Conservation (phyloP, 37 sponge, comb jelly and placozoan species). For the Bolinopsis microptera region DNA sequence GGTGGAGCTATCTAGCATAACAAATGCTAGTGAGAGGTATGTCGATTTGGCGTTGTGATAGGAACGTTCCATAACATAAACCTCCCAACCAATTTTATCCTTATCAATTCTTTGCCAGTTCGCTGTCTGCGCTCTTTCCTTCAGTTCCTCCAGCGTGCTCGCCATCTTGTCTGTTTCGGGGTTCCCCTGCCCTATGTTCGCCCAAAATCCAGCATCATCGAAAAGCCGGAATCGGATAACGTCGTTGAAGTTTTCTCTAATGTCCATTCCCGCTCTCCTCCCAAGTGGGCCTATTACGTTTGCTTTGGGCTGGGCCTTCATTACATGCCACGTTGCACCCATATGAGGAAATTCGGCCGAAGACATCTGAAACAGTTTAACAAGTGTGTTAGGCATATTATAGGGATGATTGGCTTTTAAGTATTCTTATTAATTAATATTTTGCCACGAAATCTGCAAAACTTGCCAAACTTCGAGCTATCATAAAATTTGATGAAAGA, state of each 20-base stretch:
- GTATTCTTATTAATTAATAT: too few relatives aligned
- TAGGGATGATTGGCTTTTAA: too few relatives aligned
- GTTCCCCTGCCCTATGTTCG: background rate
- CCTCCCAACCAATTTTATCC: background rate
- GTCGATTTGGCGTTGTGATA: background rate
- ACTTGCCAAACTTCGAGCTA: too few relatives aligned
- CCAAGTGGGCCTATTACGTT: background rate
- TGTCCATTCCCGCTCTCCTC: background rate
- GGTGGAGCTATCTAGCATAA: background rate
- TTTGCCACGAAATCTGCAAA: too few relatives aligned
- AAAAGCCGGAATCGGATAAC: background rate
- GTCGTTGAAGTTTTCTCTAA: background rate
- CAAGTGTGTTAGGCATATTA: too few relatives aligned
- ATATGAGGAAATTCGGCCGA: background rate
- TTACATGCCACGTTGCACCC: background rate
- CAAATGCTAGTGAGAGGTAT: background rate
- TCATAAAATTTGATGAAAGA: too few relatives aligned
- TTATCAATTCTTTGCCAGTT: background rate
- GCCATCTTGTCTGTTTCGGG: background rate
- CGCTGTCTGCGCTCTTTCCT: background rate
- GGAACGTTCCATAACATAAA: background rate
- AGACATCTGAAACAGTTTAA: too few relatives aligned
- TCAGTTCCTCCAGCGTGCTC: background rate
- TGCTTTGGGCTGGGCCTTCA: background rate
- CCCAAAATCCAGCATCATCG: background rate